Evolutionary conservation across 1,140 invertebrate genomes (phyloP).

Genomic region (Brachionus paranguensis): DNA sequence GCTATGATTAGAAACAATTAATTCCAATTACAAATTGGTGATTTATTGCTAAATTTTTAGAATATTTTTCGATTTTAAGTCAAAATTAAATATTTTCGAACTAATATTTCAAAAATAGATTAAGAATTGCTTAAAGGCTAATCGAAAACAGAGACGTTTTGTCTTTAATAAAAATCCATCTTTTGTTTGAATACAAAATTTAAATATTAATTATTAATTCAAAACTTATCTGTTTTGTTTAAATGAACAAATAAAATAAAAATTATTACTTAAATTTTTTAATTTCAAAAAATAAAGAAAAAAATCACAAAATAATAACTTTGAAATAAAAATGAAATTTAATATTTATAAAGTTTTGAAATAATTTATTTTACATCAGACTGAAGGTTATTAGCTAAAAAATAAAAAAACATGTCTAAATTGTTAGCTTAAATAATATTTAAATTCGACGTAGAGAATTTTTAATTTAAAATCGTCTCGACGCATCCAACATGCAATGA

Average conservation of each 20-base stretch:
- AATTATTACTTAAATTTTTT: no score
- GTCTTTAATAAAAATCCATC: background rate
- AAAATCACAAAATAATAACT: no score
- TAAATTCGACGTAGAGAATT: background rate
- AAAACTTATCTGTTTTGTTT: background rate
- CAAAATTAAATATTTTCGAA: background rate
- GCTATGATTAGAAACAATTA: background rate
- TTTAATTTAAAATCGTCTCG: constrained; percentile 33
- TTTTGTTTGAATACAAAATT: background rate
- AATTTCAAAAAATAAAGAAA: background rate
- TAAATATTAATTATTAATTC: background rate
- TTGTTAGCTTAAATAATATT: constrained; percentile 34
- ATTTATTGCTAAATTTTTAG: background rate
- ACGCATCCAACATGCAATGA: constrained; percentile 26
- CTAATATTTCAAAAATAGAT: background rate
- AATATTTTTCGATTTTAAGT: background rate
- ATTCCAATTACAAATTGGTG: background rate
- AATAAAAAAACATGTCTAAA: background rate
- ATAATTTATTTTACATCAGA: background rate
- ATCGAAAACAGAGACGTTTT: background rate
- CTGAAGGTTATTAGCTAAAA: background rate
- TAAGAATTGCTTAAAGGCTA: background rate
- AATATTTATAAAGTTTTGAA: background rate
- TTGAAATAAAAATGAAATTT: background rate
- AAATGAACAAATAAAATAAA: background rate